Conservation (phyloP, 2,113 vertebrate species). For the Antigone vipio region DNA sequence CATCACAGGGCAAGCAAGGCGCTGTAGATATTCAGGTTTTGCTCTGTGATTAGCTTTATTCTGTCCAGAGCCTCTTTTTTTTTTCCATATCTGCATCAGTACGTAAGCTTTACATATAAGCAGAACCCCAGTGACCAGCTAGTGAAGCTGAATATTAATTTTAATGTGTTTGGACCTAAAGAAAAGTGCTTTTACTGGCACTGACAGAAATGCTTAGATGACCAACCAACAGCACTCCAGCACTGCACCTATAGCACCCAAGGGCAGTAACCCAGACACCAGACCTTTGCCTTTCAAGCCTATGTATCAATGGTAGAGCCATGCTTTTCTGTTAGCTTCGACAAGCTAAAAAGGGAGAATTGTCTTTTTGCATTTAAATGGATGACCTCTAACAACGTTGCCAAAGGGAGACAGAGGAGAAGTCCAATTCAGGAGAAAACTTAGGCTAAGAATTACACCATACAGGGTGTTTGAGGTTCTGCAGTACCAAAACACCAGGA, state of each 20-base stretch:
- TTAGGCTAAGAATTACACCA: not conserved
- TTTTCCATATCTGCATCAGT: not conserved
- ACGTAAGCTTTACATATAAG: not conserved
- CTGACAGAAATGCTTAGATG: not conserved
- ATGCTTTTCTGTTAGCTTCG: not conserved
- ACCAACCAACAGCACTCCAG: not conserved
- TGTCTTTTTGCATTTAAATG: not conserved
- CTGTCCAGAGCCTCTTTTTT: not conserved
- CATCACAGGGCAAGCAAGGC: not conserved
- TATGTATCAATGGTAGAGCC: not conserved
- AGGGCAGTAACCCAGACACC: not conserved
- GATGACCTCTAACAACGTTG: not conserved
- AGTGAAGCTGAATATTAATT: not conserved
- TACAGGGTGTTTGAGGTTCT: not conserved
- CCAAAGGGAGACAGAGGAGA: not conserved
- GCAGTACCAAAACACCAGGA: not conserved
- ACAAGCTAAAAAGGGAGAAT: not conserved
- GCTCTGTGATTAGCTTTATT: not conserved
- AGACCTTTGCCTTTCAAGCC: not conserved
- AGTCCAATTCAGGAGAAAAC: not conserved
- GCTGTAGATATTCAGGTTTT: not conserved
- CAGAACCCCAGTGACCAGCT: not conserved
- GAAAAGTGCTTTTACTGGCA: not conserved
- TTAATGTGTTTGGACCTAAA: not conserved
- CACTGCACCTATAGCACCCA: not conserved